Evolutionary conservation across 2,888 invertebrate genomes (phyloP).

Genomic region (Seladonia tumulorum): DNA sequence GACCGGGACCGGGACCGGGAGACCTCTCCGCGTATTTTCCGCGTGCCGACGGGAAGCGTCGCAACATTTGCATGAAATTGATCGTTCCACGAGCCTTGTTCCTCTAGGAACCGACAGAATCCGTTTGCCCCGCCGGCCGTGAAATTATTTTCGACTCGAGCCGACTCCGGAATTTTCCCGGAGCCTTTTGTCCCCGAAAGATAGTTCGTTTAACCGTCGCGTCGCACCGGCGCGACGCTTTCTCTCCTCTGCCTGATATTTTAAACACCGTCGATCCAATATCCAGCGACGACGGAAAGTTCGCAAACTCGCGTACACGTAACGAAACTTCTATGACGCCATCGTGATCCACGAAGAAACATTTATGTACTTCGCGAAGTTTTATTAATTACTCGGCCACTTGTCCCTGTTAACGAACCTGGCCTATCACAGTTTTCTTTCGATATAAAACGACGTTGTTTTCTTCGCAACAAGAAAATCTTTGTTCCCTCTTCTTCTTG

Average conservation of each 20-base stretch:
- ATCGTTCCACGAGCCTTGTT: conserved; percentile 2
- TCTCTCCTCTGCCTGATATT: not conserved
- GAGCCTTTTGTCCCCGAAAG: not conserved
- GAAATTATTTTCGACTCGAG: not conserved
- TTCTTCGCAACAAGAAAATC: too few relatives aligned
- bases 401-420: too few relatives aligned
- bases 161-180: not conserved
- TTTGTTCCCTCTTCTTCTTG: too few relatives aligned
- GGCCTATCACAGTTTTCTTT: too few relatives aligned
- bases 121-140: not conserved
- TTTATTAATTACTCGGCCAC: not conserved
- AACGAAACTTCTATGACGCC: not conserved
- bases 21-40: not conserved
- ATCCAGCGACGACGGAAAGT: not conserved
- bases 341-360: too few relatives aligned
- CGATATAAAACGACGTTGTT: too few relatives aligned
- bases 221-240: not conserved
- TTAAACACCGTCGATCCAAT: not conserved
- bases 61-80: not conserved
- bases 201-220: conserved; percentile 3
- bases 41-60: conserved; percentile 5
- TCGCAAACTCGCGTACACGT: not conserved
- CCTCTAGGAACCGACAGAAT: conserved; percentile 1
- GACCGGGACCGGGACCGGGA: not conserved
- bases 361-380: not conserved